These are phyloP conservation scores for Pygmarrhopalites habei DNA, from an alignment of 1,140 invertebrate species.

Conservation along the genomic window DNA sequence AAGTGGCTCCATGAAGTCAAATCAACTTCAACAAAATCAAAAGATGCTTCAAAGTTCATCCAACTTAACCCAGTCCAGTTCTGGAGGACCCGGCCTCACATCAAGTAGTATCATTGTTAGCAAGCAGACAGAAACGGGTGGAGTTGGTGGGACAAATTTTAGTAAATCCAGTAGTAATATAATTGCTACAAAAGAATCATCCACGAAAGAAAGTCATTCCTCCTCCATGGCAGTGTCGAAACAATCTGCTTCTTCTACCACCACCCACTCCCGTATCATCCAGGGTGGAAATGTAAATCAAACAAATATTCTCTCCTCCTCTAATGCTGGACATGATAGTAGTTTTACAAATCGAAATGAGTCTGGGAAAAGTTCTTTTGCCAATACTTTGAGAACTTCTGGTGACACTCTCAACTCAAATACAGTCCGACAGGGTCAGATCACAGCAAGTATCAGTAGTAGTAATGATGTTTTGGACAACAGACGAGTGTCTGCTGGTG, in stretches of 20 bases:
- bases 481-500: background rate
- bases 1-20: too few relatives aligned
- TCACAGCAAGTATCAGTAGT: background rate
- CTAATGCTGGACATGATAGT: too few relatives aligned
- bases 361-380: constrained; percentile 27
- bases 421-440: background rate
- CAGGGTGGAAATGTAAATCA: background rate
- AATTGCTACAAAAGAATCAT: background rate
- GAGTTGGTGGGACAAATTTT: too few relatives aligned
- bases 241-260: background rate
- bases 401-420: background rate
- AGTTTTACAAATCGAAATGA: constrained; percentile 30
- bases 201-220: background rate
- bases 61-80: too few relatives aligned
- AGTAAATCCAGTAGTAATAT: background rate
- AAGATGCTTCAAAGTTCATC: too few relatives aligned
- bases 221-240: constrained; percentile 1
- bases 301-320: background rate
- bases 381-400: constrained; percentile 20
- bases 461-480: background rate
- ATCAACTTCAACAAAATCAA: too few relatives aligned
- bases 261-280: constrained; percentile 12
- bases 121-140: too few relatives aligned
- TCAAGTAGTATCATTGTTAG: too few relatives aligned
- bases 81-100: too few relatives aligned